A percentile compares a stretch with the other conserved stretches of the same genome.
These are phyloP conservation scores for Tachuris rubrigastra DNA, from an alignment of 2,113 vertebrate species.

Conservation along the genomic window DNA sequence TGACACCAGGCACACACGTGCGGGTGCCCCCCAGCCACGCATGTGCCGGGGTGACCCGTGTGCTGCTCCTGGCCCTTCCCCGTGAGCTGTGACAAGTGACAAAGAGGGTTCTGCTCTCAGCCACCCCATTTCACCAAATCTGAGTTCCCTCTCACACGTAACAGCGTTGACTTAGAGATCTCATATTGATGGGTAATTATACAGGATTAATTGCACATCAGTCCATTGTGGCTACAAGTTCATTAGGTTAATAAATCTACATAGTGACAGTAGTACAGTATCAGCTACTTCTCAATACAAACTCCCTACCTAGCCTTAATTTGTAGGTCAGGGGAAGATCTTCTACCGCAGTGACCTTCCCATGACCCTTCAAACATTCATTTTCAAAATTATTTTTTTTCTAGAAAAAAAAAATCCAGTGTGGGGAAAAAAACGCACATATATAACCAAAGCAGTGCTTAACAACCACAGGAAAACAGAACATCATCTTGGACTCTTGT, in stretches of 20 bases:
- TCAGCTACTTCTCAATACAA: conserved; percentile 58
- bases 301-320: conserved; percentile 62
- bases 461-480: conserved; percentile 76
- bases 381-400: conserved; percentile 35
- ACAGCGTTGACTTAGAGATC: conserved; percentile 43
- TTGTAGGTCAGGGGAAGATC: conserved; percentile 29
- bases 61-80: neutral
- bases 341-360: conserved; percentile 46
- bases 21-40: fast-evolving
- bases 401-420: conserved; percentile 83
- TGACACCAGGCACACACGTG: fast-evolving
- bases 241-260: conserved; percentile 66
- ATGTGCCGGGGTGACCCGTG: neutral
- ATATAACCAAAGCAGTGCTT: conserved; percentile 78
- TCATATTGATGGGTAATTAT: conserved; percentile 59
- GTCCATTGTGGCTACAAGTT: conserved; percentile 78
- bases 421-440: conserved; percentile 79
- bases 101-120: neutral
- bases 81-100: neutral
- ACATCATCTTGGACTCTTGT: conserved; percentile 49
- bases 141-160: neutral
- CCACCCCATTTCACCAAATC: neutral
- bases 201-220: conserved; percentile 73
- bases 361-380: conserved; percentile 73
- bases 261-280: conserved; percentile 80